These are phyloP conservation scores for Tenualosa ilisha DNA, from an alignment of 2,797 vertebrate species.

Conservation along the genomic window DNA sequence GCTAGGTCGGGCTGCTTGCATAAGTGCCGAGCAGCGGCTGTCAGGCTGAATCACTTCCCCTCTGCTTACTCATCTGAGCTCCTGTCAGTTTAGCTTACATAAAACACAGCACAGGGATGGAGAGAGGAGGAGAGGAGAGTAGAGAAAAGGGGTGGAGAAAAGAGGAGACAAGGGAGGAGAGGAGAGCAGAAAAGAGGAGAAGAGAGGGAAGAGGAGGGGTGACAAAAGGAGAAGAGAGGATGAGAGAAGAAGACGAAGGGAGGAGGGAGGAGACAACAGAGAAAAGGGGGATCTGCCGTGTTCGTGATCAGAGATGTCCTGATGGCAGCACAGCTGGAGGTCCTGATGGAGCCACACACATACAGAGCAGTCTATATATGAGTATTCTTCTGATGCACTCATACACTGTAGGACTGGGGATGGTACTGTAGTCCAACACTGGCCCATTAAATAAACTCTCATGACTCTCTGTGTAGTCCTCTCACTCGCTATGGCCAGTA, in stretches of 20 bases:
- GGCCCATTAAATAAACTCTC: background rate
- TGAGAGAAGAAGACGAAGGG: too few relatives aligned
- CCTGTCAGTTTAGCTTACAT: constrained; percentile 44
- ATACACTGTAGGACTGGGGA: background rate
- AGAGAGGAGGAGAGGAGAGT: too few relatives aligned
- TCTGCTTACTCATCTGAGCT: constrained; percentile 41
- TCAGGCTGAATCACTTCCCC: constrained; percentile 25
- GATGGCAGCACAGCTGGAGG: constrained; percentile 6
- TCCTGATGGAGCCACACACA: background rate
- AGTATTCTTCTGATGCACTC: background rate
- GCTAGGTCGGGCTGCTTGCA: constrained; percentile 32
- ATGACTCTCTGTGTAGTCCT: background rate
- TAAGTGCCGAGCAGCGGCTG: constrained; percentile 41
- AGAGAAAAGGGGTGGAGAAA: too few relatives aligned
- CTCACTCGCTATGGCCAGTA: background rate
- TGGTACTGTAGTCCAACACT: background rate
- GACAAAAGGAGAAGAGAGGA: too few relatives aligned
- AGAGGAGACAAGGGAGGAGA: too few relatives aligned
- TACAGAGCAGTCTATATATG: background rate
- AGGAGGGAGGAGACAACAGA: too few relatives aligned
- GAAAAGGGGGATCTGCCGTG: background rate
- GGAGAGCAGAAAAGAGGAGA: too few relatives aligned
- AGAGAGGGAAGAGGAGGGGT: too few relatives aligned
- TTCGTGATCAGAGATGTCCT: background rate
- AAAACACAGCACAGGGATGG: constrained; percentile 23